Evolutionary conservation across 1,140 invertebrate genomes (phyloP).

Genomic region (Drosophila jambulina): DNA sequence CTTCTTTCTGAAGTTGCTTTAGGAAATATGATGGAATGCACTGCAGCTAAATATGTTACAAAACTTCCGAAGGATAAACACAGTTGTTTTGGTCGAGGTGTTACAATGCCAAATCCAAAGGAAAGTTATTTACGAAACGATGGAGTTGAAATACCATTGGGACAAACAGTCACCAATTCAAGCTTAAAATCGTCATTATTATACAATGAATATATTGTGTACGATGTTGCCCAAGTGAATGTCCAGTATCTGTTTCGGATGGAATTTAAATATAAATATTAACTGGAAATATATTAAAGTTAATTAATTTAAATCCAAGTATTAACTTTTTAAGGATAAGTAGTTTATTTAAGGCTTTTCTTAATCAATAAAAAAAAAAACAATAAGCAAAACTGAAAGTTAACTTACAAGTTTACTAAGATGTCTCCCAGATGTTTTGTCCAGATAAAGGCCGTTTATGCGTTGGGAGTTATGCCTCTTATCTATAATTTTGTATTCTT

Average conservation of each 20-base stretch:
- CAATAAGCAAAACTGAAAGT: too few species aligned
- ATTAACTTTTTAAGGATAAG: background rate
- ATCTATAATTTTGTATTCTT: too few species aligned
- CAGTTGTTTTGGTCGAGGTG: constrained; percentile 92
- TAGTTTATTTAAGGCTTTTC: background rate
- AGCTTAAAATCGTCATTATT: constrained; percentile 87
- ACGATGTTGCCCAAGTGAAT: constrained; percentile 95
- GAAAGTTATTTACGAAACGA: constrained; percentile 77
- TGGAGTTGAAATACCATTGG: constrained; percentile 92
- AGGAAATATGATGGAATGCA: constrained; percentile 94
- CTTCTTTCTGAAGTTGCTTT: constrained; percentile 98
- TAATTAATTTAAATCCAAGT: background rate
- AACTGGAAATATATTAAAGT: constrained; percentile 3
- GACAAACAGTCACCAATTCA: constrained; percentile 86
- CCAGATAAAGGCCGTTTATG: too few species aligned
- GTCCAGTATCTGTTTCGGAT: constrained; percentile 92
- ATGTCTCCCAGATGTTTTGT: too few species aligned
- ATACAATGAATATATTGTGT: constrained; percentile 97
- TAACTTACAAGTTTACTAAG: too few species aligned
- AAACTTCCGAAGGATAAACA: constrained; percentile 92
- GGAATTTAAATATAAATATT: constrained; percentile 91
- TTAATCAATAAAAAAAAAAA: too few species aligned
- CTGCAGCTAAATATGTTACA: constrained; percentile 90
- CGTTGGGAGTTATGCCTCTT: too few species aligned
- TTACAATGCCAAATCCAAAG: constrained; percentile 89